Percentiles rank a stretch among this genome's conserved stretches.
phyloP scores from a whole-genome alignment of 1,140 invertebrate genomes.

The Chymomyza costata region DNA sequence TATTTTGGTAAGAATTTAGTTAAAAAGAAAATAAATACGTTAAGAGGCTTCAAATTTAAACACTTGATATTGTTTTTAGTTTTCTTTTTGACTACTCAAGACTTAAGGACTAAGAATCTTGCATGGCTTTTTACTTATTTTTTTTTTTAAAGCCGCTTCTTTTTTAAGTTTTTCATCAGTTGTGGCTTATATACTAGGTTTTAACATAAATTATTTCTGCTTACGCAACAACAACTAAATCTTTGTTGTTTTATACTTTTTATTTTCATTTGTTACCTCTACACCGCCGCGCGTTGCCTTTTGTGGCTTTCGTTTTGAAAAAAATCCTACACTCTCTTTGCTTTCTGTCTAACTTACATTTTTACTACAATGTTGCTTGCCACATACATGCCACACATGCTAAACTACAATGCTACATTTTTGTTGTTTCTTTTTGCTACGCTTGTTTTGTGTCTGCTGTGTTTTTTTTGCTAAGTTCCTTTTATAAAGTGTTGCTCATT shows the following conservation, averaged over 20 bases:
- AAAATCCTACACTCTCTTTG: constrained; percentile 10
- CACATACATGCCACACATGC: too few relatives aligned
- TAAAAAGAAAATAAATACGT: constrained; percentile 47
- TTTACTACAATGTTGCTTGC: constrained; percentile 22
- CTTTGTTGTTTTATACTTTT: constrained; percentile 3
- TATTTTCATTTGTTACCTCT: too few relatives aligned
- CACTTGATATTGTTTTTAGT: constrained; percentile 8
- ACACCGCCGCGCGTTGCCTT: constrained; percentile 13
- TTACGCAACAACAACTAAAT: constrained; percentile 22
- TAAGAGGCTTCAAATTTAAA: constrained; percentile 50
- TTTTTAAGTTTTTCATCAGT: constrained; percentile 2
- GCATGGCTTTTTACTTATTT: too few relatives aligned
- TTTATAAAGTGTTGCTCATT: constrained; percentile 50
- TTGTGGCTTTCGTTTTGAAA: constrained; percentile 9
- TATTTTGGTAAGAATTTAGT: constrained; percentile 26
- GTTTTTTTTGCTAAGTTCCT: constrained; percentile 10
- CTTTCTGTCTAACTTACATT: constrained; percentile 9
- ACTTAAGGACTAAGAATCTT: constrained; percentile 39
- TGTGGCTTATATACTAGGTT: too few relatives aligned
- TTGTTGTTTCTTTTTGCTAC: constrained; percentile 27
- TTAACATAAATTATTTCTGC: constrained; percentile 28
- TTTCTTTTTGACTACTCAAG: constrained; percentile 33
- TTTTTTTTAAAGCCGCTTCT: constrained; percentile 39
- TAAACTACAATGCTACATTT: constrained; percentile 50
- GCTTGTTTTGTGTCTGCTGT: constrained; percentile 19